phyloP scores from a whole-genome alignment of 1,140 invertebrate species.

The Sinella curviseta region DNA sequence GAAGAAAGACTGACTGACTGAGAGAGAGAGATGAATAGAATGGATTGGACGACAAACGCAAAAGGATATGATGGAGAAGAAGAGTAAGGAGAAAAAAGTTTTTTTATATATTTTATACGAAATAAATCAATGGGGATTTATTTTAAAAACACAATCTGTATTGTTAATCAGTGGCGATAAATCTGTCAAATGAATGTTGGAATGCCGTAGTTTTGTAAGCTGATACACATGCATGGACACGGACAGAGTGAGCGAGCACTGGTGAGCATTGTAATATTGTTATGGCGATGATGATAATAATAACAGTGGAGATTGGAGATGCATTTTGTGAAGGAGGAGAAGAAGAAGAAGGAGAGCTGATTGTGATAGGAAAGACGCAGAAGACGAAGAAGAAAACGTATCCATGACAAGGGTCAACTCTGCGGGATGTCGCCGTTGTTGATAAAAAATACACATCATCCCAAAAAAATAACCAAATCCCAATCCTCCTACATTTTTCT shows the following conservation, averaged over 20 bases:
- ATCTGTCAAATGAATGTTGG: constrained; percentile 51
- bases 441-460: constrained; percentile 46
- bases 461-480: background rate
- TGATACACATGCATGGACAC: constrained; percentile 43
- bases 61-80: background rate
- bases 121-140: constrained; percentile 52
- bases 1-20: background rate
- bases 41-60: background rate
- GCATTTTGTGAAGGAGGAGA: background rate
- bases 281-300: background rate
- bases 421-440: constrained; percentile 49
- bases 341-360: background rate
- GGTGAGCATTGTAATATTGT: background rate
- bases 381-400: constrained; percentile 36
- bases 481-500: constrained; percentile 48
- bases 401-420: constrained; percentile 51
- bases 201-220: constrained; percentile 51
- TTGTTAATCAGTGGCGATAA: constrained; percentile 51
- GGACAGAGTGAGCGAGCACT: constrained; percentile 27
- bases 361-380: constrained; percentile 1
- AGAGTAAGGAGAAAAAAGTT: background rate
- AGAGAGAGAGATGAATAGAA: too few relatives aligned
- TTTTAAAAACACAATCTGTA: constrained; percentile 51
- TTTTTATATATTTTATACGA: constrained; percentile 45
- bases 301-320: background rate